phyloP scores from a whole-genome alignment of 1,140 invertebrate species.

The Bradysia coprophila region DNA sequence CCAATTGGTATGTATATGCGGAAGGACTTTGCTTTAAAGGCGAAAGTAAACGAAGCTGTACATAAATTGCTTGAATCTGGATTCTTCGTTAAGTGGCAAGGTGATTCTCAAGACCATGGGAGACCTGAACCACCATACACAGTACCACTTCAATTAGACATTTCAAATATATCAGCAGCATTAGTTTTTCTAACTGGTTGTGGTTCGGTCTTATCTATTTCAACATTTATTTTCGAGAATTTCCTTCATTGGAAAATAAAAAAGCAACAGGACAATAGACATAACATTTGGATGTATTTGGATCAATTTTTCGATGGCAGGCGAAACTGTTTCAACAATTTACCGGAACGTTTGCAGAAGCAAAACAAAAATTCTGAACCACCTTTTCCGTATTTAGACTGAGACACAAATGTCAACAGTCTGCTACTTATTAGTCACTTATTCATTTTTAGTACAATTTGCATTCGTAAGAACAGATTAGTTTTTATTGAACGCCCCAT shows the following conservation, averaged over 20 bases:
- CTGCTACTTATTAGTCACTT: too few relatives aligned
- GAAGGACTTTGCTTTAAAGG: background rate
- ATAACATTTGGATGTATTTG: background rate
- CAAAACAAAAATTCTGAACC: background rate
- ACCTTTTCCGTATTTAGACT: too few relatives aligned
- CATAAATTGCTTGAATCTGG: background rate
- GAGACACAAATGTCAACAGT: too few relatives aligned
- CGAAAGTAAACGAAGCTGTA: background rate
- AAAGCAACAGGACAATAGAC: background rate
- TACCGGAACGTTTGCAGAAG: background rate
- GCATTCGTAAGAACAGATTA: too few relatives aligned
- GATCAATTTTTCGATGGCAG: background rate
- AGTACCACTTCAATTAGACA: background rate
- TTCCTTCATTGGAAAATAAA: background rate
- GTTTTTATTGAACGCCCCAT: too few relatives aligned
- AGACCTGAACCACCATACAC: background rate
- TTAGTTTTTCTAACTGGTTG: background rate
- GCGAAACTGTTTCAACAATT: background rate
- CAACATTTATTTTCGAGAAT: background rate
- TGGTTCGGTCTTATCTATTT: background rate
- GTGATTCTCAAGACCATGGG: background rate
- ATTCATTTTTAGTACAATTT: too few relatives aligned
- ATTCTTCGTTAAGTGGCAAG: background rate
- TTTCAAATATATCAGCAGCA: background rate
- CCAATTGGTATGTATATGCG: background rate